Evolutionary conservation across 2,113 vertebrate genomes (phyloP).

Genomic region (Corvus hawaiiensis): DNA sequence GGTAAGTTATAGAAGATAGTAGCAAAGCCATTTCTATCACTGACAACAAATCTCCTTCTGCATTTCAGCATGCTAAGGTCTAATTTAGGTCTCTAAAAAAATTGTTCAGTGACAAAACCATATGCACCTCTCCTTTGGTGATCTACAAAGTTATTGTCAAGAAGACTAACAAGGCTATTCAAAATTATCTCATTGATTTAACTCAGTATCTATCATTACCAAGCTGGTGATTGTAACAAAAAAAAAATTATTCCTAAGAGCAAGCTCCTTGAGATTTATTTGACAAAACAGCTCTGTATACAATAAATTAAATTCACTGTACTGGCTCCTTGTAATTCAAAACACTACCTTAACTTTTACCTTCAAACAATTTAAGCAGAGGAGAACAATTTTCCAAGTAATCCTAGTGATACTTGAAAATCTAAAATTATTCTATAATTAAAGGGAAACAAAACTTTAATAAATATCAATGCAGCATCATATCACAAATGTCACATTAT

Average conservation of each 20-base stretch:
- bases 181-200: neutral
- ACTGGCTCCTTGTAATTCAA: neutral
- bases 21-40: neutral
- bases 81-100: neutral
- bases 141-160: neutral
- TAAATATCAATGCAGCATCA: neutral
- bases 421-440: neutral
- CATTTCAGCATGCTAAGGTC: neutral
- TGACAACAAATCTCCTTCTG: neutral
- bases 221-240: neutral
- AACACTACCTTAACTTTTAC: neutral
- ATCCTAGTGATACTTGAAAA: neutral
- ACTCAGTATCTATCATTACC: neutral
- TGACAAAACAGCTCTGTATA: neutral
- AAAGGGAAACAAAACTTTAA: neutral
- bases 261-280: neutral
- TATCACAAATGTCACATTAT: neutral
- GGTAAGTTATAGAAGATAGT: neutral
- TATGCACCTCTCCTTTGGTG: neutral
- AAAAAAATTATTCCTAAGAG: neutral
- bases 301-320: neutral
- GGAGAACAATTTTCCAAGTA: neutral
- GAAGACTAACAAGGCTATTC: neutral
- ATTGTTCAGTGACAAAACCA: neutral
- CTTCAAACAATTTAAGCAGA: neutral